Conservation (phyloP, 2,888 invertebrate genomes). For the Lepas anatifera region DNA sequence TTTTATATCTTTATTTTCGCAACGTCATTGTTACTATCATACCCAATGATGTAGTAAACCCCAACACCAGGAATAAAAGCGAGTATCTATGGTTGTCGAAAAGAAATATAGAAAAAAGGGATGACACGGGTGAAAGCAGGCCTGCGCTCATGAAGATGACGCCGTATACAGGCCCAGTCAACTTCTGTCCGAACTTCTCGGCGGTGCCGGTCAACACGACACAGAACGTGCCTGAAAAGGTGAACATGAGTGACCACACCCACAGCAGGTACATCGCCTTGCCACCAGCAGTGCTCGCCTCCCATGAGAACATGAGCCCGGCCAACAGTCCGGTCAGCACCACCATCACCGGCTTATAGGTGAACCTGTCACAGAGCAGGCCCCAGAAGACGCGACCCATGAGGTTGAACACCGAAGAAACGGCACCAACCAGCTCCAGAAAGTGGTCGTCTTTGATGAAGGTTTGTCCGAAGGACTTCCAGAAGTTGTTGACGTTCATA, state of each 20-base stretch:
- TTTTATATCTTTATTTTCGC: too few relatives aligned
- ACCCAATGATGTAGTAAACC: too few relatives aligned
- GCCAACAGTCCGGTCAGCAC: slow-evolving; percentile 23
- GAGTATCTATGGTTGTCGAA: not conserved
- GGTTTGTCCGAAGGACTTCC: slow-evolving; percentile 36
- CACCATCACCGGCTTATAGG: slow-evolving; percentile 27
- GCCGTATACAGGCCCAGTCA: not conserved
- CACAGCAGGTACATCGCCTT: slow-evolving; percentile 29
- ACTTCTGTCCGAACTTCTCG: slow-evolving; percentile 30
- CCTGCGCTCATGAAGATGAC: not conserved
- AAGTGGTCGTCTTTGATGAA: slow-evolving; percentile 39
- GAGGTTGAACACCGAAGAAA: slow-evolving; percentile 38
- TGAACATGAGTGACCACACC: slow-evolving; percentile 32
- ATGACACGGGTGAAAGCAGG: not conserved
- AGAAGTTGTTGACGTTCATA: slow-evolving; percentile 32
- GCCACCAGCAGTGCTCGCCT: slow-evolving; percentile 27
- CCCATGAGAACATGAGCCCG: slow-evolving; percentile 26
- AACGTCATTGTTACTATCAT: too few relatives aligned
- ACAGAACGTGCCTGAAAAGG: slow-evolving; percentile 32
- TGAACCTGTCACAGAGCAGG: slow-evolving; percentile 21
- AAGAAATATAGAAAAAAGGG: not conserved
- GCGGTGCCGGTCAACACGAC: slow-evolving; percentile 33
- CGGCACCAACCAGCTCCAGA: slow-evolving; percentile 36
- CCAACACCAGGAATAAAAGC: not conserved
- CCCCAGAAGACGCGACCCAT: slow-evolving; percentile 39